Conservation (phyloP, 2,113 vertebrate species). For the Prionailurus viverrinus region DNA sequence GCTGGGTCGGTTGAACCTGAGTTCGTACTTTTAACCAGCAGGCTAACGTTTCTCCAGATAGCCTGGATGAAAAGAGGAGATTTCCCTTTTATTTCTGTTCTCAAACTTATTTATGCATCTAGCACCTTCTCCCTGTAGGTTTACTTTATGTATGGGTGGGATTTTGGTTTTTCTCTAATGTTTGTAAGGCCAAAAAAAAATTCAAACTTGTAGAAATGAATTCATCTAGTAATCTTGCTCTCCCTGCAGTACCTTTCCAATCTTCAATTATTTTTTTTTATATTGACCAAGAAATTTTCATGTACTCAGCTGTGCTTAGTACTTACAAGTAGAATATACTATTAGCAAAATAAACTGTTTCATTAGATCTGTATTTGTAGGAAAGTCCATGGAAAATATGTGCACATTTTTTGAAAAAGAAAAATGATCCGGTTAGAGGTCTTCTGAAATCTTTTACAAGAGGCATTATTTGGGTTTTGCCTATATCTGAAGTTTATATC, state of each 20-base stretch:
- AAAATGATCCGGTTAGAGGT: neutral
- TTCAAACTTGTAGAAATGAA: neutral
- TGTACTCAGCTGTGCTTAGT: neutral
- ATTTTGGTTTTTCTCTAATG: neutral
- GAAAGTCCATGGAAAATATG: neutral
- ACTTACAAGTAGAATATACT: neutral
- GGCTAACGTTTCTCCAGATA: neutral
- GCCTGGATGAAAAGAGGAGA: neutral
- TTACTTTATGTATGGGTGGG: neutral
- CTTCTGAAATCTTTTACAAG: neutral
- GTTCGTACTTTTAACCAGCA: neutral
- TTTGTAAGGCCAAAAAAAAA: neutral
- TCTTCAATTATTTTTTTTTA: neutral
- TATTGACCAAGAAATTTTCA: neutral
- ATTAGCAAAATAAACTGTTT: neutral
- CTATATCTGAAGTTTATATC: neutral
- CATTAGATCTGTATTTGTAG: neutral
- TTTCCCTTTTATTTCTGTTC: neutral
- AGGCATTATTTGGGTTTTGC: neutral
- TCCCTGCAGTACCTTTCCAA: neutral
- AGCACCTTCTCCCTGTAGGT: neutral
- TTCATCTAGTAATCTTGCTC: neutral
- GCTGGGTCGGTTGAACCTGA: neutral
- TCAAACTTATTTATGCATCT: neutral
- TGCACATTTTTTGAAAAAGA: conserved; percentile 2